A percentile compares a stretch with the other conserved stretches of the same genome.
phyloP scores from a whole-genome alignment of 2,113 vertebrate genomes.

The Cromileptes altivelis region DNA sequence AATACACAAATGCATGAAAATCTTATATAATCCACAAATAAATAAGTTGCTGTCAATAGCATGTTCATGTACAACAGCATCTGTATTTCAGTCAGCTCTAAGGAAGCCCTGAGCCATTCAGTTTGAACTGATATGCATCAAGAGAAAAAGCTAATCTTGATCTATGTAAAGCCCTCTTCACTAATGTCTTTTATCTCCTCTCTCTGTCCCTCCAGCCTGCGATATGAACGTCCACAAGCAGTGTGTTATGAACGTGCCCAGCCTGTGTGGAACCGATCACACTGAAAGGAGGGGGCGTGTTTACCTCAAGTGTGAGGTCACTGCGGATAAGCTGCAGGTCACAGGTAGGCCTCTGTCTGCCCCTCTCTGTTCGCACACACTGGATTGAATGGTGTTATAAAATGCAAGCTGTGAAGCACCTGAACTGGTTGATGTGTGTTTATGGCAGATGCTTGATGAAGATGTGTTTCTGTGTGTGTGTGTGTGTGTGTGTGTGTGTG shows the following conservation, averaged over 20 bases:
- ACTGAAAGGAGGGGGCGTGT: constrained; percentile 94
- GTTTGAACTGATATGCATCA: constrained; percentile 7
- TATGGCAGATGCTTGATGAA: neutral
- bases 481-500: constrained; percentile 1
- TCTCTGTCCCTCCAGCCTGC: constrained; percentile 87
- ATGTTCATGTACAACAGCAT: neutral
- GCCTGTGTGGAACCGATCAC: constrained; percentile 95
- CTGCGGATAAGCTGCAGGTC: constrained; percentile 90
- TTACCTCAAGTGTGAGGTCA: constrained; percentile 93
- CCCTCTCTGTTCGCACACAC: neutral
- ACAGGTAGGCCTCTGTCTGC: constrained; percentile 84
- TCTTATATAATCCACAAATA: neutral
- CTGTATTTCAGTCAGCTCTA: neutral
- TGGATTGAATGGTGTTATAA: neutral
- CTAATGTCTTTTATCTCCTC: constrained; percentile 13
- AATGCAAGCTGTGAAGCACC: neutral
- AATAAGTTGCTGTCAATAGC: neutral
- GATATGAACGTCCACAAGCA: constrained; percentile 98
- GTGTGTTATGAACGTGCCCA: constrained; percentile 97
- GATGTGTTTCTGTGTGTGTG: neutral
- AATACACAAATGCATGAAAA: too few relatives aligned
- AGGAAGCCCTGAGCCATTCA: neutral
- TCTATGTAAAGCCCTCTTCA: neutral
- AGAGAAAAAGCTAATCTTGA: neutral
- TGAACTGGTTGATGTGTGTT: neutral